A percentile compares a stretch with the other conserved stretches of the same genome.
phyloP scores from a whole-genome alignment of 2,888 invertebrate species.

The Melanchra persicariae region DNA sequence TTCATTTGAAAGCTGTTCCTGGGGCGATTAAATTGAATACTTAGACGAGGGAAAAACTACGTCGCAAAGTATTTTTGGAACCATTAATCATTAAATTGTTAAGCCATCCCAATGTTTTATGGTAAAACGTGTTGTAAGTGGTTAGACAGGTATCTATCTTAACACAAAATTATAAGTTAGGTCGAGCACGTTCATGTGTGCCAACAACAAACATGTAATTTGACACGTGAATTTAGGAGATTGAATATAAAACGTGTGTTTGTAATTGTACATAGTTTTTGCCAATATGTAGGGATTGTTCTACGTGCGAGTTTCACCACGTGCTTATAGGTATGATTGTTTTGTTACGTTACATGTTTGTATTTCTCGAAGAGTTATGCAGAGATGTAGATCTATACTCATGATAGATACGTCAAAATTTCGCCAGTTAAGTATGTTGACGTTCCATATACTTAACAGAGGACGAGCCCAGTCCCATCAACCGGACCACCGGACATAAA shows the following conservation, averaged over 20 bases:
- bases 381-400: too few species aligned
- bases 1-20: neutral
- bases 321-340: neutral
- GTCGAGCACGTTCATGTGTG: slow-evolving; percentile 6
- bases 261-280: slow-evolving; percentile 28
- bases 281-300: neutral
- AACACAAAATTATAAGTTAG: neutral
- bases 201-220: slow-evolving; percentile 4
- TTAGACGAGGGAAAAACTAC: neutral
- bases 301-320: neutral
- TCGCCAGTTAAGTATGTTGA: too few species aligned
- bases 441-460: too few species aligned
- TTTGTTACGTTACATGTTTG: neutral
- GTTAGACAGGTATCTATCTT: slow-evolving; percentile 1
- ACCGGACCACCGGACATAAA: too few species aligned
- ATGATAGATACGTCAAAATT: too few species aligned
- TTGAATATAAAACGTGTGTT: slow-evolving; percentile 14
- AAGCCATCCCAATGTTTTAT: slow-evolving; percentile 8
- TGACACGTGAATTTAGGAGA: slow-evolving; percentile 9
- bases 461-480: too few species aligned
- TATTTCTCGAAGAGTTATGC: neutral
- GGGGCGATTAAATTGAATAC: neutral
- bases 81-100: neutral
- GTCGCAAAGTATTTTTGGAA: neutral
- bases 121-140: slow-evolving; percentile 4